Percentiles rank a stretch among this genome's conserved stretches.
phyloP scores from a whole-genome alignment of 23 tunicate species.

The Trididemnum clinides region DNA sequence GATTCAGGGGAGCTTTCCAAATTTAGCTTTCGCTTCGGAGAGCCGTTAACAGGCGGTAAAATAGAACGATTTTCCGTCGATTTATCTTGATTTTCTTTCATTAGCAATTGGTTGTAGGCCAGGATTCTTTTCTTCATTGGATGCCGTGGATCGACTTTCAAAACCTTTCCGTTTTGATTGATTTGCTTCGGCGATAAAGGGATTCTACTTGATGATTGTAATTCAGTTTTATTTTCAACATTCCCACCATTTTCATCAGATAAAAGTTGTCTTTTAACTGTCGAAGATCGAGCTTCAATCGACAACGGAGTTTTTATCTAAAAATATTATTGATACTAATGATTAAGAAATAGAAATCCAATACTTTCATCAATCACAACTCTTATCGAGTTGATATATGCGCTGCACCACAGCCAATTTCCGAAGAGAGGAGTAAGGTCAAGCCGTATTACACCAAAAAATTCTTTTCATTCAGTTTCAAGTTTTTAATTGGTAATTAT shows the following conservation, averaged over 20 bases:
- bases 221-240: background rate
- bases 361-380: no score
- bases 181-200: constrained; percentile 65
- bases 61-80: background rate
- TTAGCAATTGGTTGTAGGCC: constrained; percentile 76
- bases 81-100: constrained; percentile 46
- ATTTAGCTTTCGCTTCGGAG: constrained; percentile 23
- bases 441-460: no score
- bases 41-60: constrained; percentile 28
- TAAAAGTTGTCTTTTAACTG: constrained; percentile 60
- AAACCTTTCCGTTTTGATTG: constrained; percentile 50
- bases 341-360: no score
- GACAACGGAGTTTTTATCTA: background rate
- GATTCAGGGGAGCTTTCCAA: background rate
- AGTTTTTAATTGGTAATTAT: no score
- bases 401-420: no score
- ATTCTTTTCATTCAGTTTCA: background rate
- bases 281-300: background rate
- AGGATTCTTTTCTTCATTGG: constrained; percentile 84
- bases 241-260: constrained; percentile 40
- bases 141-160: constrained; percentile 64
- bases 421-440: no score
- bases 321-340: no score
- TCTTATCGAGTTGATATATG: no score
- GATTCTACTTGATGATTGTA: constrained; percentile 29